Base-by-base conservation (phyloP, 2,797 vertebrate species). In the Enteromius treurensis region DNA sequence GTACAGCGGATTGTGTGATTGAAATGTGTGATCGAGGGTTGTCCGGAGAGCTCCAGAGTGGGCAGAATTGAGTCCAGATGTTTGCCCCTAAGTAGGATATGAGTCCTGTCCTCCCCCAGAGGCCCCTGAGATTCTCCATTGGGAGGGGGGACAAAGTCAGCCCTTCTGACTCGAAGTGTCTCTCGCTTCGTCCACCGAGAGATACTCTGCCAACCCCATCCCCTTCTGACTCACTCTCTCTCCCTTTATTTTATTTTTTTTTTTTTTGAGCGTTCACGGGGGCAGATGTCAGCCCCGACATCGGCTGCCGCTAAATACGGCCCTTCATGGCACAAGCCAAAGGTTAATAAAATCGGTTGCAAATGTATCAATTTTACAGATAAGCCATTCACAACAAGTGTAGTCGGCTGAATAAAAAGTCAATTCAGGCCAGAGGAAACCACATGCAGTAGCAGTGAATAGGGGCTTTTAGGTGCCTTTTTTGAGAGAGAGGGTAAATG, bases 311-410 rank as follows among this genome's bases (percentile, higher is more conserved):
- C 89, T 89, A 88, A 92, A 91, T 87, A 87, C 89, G 62, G 84
- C 88, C 87, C 92, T 90, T 93, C 86, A 92, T 88, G 88, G 86
- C 90, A 89, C 93, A 93, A 96, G 96, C 93, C 96, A 97, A 96
- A 97, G 96, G 96, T 98, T 98, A 96, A 97, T 97, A 97, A 97
- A 98, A 98, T 96, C 93, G 95, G 93, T 96, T 92, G 94, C 95
- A 94, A 98, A 96, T 96, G 96, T 96, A 96, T 95, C 95, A 96
- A 96, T 97, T 97, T 96, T 96, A 98, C 96, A 97, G 96, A 97
- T 97, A 96, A 96, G 95, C 96, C 95, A 97, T 97, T 98, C 96
- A 98, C 95, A 96, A 96, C 96, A 97, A 97, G 95, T 95, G 95
- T 94, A 96, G 95, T 95, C 91, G 93, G 94, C 94, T 95, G 96